Conservation (phyloP, 2,113 vertebrate genomes). For the Theristicus caerulescens region DNA sequence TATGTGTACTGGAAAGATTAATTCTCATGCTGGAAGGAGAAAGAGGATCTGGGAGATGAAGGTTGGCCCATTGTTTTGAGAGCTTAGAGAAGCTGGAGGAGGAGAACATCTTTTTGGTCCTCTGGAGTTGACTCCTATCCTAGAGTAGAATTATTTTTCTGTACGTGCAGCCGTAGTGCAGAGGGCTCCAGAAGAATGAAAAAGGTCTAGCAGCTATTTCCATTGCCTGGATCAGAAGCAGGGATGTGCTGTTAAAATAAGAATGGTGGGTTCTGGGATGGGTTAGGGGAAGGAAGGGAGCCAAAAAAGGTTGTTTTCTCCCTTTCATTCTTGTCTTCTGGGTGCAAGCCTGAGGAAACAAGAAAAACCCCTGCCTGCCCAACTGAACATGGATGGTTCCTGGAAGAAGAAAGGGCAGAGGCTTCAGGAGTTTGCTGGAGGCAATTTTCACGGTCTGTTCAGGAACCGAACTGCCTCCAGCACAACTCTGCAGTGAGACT, state of each 20-base stretch:
- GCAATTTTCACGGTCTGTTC: background rate
- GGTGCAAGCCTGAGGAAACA: background rate
- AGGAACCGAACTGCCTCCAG: background rate
- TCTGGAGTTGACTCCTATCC: background rate
- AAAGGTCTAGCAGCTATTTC: background rate
- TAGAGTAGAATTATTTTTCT: background rate
- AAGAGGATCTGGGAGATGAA: background rate
- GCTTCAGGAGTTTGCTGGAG: background rate
- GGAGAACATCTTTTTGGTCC: background rate
- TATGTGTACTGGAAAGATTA: background rate
- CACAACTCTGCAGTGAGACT: background rate
- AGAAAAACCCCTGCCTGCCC: background rate
- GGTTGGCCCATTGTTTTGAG: background rate
- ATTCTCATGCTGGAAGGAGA: background rate
- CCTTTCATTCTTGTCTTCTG: background rate
- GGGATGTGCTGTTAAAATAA: background rate
- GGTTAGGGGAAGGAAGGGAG: background rate
- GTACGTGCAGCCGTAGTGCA: background rate
- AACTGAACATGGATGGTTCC: background rate
- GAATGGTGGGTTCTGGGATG: background rate
- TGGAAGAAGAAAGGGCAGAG: background rate
- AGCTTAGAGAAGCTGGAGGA: background rate
- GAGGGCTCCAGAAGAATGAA: background rate
- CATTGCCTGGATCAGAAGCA: background rate
- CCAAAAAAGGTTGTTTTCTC: background rate